Conservation (phyloP, 53 echinoderm and acorn worm genomes). For the Antedon mediterranea region DNA sequence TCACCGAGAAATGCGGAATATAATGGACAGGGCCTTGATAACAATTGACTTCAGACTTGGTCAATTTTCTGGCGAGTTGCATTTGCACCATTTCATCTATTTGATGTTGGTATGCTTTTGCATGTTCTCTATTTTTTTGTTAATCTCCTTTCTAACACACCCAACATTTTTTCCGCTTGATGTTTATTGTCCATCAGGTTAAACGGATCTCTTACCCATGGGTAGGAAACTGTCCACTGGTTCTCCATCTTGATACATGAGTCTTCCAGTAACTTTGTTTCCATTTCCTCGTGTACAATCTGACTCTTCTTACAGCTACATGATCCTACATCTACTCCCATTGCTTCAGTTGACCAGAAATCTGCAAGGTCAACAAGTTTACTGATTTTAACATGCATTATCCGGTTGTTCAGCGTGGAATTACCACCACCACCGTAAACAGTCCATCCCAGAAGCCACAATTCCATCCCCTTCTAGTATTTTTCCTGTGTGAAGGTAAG, state of each 20-base stretch:
- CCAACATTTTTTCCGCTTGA: neutral
- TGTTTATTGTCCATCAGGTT: constrained; percentile 3
- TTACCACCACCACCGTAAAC: no score
- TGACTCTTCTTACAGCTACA: constrained; percentile 7
- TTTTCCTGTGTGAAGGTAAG: no score
- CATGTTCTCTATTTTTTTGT: neutral
- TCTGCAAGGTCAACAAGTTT: constrained; percentile 18
- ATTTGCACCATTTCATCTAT: no score
- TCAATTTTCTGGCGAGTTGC: no score
- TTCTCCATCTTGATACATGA: constrained; percentile 3
- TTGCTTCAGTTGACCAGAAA: constrained; percentile 25
- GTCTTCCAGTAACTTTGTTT: neutral
- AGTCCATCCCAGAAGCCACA: no score
- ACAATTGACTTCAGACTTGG: no score
- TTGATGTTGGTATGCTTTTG: neutral
- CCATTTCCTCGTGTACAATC: neutral
- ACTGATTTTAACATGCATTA: constrained; percentile 6
- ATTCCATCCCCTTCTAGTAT: no score
- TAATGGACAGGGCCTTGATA: no score
- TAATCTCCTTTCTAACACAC: neutral
- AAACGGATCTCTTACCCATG: constrained; percentile 8
- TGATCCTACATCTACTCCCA: constrained; percentile 2
- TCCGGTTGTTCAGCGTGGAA: neutral
- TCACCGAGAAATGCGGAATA: no score
- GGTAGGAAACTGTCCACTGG: neutral